phyloP scores from a whole-genome alignment of 2,888 invertebrate genomes.

The Hirudinaria manillensis region DNA sequence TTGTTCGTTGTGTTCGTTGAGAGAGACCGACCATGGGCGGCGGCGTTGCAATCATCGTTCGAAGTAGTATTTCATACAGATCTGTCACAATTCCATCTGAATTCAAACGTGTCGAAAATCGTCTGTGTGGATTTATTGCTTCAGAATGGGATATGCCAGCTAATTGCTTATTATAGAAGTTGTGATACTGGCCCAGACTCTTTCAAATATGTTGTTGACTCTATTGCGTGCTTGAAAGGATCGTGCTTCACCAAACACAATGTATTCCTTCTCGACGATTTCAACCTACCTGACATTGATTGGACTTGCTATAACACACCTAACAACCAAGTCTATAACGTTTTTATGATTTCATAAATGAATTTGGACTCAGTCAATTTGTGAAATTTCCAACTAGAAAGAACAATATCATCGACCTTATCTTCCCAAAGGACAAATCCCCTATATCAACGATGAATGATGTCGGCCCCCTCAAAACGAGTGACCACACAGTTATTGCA shows the following conservation, averaged over 20 bases:
- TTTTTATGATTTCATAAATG: constrained; percentile 9
- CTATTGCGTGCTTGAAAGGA: no score
- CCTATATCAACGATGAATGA: neutral
- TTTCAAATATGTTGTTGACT: no score
- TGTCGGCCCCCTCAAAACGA: constrained; percentile 4
- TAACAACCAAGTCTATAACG: constrained; percentile 6
- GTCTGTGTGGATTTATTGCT: no score
- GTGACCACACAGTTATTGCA: neutral
- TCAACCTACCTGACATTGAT: neutral
- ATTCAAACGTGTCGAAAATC: no score
- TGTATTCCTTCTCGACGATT: neutral
- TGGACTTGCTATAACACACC: constrained; percentile 4
- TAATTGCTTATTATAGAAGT: no score
- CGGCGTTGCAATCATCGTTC: no score
- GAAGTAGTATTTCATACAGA: no score
- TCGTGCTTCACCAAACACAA: neutral
- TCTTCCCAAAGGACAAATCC: neutral
- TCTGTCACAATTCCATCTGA: no score
- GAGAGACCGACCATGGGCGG: no score
- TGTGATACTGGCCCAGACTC: no score
- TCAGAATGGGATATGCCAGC: no score
- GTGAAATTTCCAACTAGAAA: constrained; percentile 5
- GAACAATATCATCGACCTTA: neutral
- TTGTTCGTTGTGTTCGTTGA: no score
- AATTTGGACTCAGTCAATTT: constrained; percentile 2